These are phyloP conservation scores for Luffia ferchaultella DNA, from an alignment of 2,888 invertebrate species.

Conservation along the genomic window DNA sequence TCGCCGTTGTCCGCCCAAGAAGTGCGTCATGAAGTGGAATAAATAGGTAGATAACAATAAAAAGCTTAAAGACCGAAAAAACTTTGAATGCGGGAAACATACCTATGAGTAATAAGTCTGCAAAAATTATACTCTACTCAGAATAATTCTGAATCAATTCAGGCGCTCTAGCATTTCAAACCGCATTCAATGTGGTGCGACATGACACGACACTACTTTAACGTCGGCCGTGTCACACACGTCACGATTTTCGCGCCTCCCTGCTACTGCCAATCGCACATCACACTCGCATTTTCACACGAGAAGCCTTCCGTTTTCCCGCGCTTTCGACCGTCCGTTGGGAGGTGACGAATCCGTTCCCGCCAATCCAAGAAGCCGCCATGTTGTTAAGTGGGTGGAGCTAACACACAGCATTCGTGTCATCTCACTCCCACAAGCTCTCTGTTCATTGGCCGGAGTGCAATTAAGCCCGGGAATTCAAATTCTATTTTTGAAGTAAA, in stretches of 20 bases:
- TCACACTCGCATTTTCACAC: not conserved
- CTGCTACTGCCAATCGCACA: not conserved
- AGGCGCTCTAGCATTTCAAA: no score
- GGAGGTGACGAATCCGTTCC: conserved; percentile 41
- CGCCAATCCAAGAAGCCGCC: conserved; percentile 71
- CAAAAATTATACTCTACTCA: no score
- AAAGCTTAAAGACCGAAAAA: no score
- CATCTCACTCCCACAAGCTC: conserved; percentile 39
- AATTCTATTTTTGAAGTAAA: conserved; percentile 63
- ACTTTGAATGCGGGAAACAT: no score
- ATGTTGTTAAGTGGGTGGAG: conserved; percentile 73
- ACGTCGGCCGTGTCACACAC: not conserved
- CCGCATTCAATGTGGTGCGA: no score
- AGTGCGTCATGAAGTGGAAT: no score
- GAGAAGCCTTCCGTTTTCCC: not conserved
- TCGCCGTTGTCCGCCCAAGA: no score
- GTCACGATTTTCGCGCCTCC: not conserved
- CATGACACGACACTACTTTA: not conserved
- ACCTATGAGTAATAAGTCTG: no score
- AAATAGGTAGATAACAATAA: no score
- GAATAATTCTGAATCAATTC: no score
- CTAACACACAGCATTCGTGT: conserved; percentile 26
- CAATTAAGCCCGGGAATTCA: conserved; percentile 64
- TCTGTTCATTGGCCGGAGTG: conserved; percentile 53
- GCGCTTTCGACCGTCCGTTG: conserved; percentile 21